A percentile compares a stretch with the other conserved stretches of the same genome.
These are phyloP conservation scores for Phalloptychus januarius DNA, from an alignment of 2,797 vertebrate genomes.

Conservation along the genomic window DNA sequence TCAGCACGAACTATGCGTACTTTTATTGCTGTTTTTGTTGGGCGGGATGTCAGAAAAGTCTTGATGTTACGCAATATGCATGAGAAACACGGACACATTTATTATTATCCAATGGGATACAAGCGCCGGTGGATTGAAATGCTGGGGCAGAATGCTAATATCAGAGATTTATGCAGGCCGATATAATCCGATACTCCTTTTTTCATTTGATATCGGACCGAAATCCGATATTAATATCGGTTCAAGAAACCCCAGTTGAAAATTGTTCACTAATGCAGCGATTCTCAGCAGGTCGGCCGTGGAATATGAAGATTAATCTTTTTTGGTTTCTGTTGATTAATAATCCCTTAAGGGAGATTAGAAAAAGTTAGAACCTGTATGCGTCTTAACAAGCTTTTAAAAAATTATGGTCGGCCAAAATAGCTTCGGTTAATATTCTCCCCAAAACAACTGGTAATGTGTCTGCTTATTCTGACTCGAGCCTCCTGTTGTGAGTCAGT, in stretches of 20 bases:
- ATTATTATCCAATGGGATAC: too few species aligned
- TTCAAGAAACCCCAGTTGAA: background rate
- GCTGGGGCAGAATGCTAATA: too few species aligned
- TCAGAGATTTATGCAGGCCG: too few species aligned
- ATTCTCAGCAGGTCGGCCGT: background rate
- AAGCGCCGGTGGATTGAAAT: too few species aligned
- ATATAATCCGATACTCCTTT: too few species aligned
- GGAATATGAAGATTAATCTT: background rate
- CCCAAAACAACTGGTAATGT: background rate
- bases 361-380: background rate
- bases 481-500: background rate
- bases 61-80: too few species aligned
- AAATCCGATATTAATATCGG: too few species aligned
- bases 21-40: too few species aligned
- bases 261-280: background rate
- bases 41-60: too few species aligned
- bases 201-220: too few species aligned
- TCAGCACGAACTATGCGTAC: too few species aligned
- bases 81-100: too few species aligned
- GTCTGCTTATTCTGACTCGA: background rate
- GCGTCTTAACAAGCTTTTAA: background rate
- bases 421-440: background rate
- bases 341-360: background rate
- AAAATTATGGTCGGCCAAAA: background rate
- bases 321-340: background rate